Conservation (phyloP, 2,888 invertebrate species). For the Timandra comae region DNA sequence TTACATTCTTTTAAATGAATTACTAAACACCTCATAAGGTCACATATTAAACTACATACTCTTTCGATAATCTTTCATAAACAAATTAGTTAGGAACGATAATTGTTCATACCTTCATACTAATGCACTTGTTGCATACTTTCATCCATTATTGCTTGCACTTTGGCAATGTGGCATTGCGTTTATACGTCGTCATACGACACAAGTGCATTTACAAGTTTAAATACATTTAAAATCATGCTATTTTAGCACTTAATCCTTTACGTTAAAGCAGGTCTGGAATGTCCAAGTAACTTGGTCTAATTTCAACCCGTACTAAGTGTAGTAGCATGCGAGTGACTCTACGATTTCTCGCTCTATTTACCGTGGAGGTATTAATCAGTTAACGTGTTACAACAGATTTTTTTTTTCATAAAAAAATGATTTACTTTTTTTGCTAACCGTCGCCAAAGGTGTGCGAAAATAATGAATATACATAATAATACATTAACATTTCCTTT, state of each 20-base stretch:
- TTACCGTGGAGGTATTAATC: constrained; percentile 53
- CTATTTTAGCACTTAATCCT: constrained; percentile 10
- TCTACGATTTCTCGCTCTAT: constrained; percentile 65
- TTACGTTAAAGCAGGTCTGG: too few species aligned
- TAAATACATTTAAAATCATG: background rate
- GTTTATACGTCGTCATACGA: constrained; percentile 32
- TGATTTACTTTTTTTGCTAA: too few species aligned
- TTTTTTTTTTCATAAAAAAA: constrained; percentile 26
- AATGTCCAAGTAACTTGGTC: too few species aligned
- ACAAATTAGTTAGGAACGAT: constrained; percentile 35
- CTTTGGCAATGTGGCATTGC: constrained; percentile 47
- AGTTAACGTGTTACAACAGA: constrained; percentile 43
- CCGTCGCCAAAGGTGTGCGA: background rate
- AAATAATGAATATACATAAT: constrained; percentile 1
- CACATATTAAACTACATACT: too few species aligned
- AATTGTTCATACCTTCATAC: constrained; percentile 34
- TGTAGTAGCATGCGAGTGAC: constrained; percentile 37
- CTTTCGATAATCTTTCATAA: constrained; percentile 7
- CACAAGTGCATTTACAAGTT: constrained; percentile 23
- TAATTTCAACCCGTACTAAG: constrained; percentile 25
- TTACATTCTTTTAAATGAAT: too few species aligned
- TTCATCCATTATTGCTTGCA: constrained; percentile 28
- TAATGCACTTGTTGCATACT: constrained; percentile 35
- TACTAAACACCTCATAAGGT: too few species aligned
- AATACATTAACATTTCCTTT: background rate